Percentiles rank a stretch among this genome's conserved stretches.
Conservation (phyloP, 2,113 vertebrate species). For the Myotis brandtii region DNA sequence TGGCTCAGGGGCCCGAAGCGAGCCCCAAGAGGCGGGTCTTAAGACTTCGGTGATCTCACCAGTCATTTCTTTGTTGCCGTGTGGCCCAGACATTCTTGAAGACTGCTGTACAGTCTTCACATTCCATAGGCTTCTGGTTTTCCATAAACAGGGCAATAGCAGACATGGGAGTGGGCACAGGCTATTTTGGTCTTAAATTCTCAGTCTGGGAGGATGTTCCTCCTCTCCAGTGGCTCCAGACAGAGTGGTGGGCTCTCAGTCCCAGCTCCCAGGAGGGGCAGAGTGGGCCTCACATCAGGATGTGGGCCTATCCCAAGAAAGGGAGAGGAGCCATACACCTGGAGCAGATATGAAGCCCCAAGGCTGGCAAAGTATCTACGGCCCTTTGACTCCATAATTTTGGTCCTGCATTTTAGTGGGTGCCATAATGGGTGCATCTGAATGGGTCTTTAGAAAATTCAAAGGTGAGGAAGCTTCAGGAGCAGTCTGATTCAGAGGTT, state of each 20-base stretch:
- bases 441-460: background rate
- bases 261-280: background rate
- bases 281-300: background rate
- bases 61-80: conserved; percentile 19
- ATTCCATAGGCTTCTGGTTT: conserved; percentile 68
- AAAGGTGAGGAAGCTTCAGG: background rate
- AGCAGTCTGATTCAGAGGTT: background rate
- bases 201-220: background rate
- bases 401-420: background rate
- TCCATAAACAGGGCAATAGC: conserved; percentile 47
- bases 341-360: background rate
- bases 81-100: conserved; percentile 53
- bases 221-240: background rate
- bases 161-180: conserved; percentile 5
- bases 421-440: background rate
- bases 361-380: background rate
- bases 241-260: background rate
- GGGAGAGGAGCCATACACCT: background rate
- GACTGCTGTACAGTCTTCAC: conserved; percentile 15
- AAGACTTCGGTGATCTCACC: conserved; percentile 38
- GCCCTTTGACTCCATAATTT: background rate
- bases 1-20: background rate
- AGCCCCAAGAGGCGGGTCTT: background rate
- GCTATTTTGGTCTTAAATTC: conserved; percentile 45
- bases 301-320: background rate